These are phyloP conservation scores for Uloborus diversus DNA, from an alignment of 1,140 invertebrate species.

Conservation along the genomic window DNA sequence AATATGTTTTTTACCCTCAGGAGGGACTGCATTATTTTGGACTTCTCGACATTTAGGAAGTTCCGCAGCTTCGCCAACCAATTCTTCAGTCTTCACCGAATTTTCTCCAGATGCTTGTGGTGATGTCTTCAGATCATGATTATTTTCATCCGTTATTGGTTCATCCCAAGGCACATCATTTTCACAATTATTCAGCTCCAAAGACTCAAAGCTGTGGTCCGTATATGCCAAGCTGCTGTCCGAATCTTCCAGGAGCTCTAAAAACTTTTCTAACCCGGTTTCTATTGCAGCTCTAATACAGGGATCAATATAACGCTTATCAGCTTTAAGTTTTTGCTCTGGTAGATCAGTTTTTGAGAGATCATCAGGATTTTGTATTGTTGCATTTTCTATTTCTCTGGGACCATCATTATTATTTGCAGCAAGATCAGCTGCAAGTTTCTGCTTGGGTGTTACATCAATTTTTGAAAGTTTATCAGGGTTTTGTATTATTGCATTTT, in stretches of 20 bases:
- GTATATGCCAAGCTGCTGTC: background rate
- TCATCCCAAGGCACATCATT: background rate
- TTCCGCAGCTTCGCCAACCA: background rate
- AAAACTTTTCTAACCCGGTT: background rate
- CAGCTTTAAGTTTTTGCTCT: background rate
- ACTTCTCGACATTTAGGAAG: background rate
- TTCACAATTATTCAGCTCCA: background rate
- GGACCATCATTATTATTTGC: too few relatives aligned
- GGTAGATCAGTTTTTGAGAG: background rate
- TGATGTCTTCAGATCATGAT: background rate
- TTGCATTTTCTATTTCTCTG: background rate
- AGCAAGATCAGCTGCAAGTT: too few relatives aligned
- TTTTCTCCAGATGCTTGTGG: background rate
- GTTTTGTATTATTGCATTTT: too few relatives aligned
- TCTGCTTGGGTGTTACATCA: too few relatives aligned
- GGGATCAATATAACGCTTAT: background rate
- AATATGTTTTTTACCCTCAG: background rate
- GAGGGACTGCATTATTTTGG: background rate
- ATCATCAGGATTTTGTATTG: background rate
- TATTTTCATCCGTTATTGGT: background rate
- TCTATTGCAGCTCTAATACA: background rate
- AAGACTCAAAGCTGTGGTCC: background rate
- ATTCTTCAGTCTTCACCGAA: background rate
- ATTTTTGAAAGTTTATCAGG: too few relatives aligned
- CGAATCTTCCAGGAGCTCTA: background rate